These are phyloP conservation scores for Vulpes vulpes DNA, from an alignment of 2,113 vertebrate genomes.

Conservation along the genomic window DNA sequence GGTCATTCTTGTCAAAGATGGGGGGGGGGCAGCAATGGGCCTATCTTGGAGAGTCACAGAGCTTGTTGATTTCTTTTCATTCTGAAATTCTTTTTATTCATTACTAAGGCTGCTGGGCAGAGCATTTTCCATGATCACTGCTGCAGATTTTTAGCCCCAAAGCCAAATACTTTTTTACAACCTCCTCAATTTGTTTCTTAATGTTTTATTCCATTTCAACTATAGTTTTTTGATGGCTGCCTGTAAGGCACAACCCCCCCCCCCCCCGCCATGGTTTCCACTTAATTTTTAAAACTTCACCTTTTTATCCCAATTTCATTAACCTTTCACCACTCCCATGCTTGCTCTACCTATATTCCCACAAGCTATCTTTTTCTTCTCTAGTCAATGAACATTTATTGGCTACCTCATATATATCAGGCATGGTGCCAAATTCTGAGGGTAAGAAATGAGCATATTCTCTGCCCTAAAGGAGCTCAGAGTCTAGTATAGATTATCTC, in stretches of 20 bases:
- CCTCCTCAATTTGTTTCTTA: conserved; percentile 42
- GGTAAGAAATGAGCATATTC: background rate
- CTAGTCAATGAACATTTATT: background rate
- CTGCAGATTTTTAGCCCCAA: conserved; percentile 51
- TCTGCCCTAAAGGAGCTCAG: background rate
- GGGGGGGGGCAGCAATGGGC: background rate
- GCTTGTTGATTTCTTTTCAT: conserved; percentile 64
- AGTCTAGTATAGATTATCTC: background rate
- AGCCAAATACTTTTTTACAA: conserved; percentile 44
- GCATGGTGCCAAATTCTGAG: background rate
- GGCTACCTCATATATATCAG: background rate
- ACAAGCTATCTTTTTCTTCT: conserved; percentile 1
- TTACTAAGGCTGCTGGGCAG: conserved; percentile 37
- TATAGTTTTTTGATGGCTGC: conserved; percentile 27
- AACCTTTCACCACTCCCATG: background rate
- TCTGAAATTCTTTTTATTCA: conserved; percentile 65
- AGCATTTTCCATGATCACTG: conserved; percentile 60
- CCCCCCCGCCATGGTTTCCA: background rate
- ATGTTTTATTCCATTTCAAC: conserved; percentile 55
- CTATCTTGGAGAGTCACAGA: conserved; percentile 49
- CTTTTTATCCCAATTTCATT: background rate
- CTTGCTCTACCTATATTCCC: conserved; percentile 5
- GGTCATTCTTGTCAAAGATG: conserved; percentile 57
- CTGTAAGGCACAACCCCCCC: background rate
- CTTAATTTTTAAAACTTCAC: conserved; percentile 31